phyloP scores from a whole-genome alignment of 2,113 vertebrate species.

The Corapipo altera region DNA sequence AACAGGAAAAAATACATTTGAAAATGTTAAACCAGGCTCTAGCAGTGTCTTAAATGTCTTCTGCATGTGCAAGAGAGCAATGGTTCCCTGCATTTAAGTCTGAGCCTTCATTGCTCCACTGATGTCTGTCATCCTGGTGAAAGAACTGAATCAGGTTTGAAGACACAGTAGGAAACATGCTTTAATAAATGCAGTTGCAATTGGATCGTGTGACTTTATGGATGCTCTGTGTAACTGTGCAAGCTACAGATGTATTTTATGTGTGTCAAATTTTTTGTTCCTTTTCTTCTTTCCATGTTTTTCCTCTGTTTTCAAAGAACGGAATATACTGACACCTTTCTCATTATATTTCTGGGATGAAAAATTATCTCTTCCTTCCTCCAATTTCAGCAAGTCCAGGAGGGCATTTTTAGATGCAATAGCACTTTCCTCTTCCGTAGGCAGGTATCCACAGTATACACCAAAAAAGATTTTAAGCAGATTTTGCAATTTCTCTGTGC shows the following conservation, averaged over 20 bases:
- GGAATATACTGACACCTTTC: fast-evolving
- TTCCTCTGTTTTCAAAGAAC: background rate
- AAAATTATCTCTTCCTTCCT: fast-evolving
- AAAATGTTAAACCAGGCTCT: background rate
- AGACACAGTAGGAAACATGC: background rate
- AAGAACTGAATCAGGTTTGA: background rate
- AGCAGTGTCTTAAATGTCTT: background rate
- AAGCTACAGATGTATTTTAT: background rate
- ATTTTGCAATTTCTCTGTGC: background rate
- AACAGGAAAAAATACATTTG: background rate
- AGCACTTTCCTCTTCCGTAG: background rate
- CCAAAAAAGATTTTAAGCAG: background rate
- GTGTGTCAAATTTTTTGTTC: background rate
- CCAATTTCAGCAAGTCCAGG: background rate
- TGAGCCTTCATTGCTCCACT: fast-evolving
- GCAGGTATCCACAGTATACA: background rate
- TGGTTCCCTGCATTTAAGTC: background rate
- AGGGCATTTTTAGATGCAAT: background rate
- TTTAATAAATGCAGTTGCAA: background rate
- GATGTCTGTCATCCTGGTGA: background rate
- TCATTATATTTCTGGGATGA: background rate
- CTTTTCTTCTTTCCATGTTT: background rate
- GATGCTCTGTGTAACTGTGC: background rate
- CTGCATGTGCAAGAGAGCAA: background rate
- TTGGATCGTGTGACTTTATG: background rate